Percentiles rank a stretch among this genome's conserved stretches.
Conservation (phyloP, 2,888 invertebrate species). For the Metacarcinus magister region DNA sequence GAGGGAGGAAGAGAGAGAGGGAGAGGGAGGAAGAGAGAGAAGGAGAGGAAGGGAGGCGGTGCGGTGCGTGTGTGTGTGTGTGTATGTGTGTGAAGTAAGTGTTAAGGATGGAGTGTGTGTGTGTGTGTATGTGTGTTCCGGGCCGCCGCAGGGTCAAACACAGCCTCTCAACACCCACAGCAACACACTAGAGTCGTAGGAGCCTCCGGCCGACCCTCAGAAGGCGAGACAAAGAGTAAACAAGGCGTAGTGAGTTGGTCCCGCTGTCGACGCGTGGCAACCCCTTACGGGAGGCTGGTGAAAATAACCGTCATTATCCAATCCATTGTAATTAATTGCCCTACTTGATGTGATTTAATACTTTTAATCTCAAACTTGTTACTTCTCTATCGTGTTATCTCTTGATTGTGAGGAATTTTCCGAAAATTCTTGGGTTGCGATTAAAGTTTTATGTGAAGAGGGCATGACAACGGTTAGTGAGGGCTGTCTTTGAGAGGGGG, state of each 20-base stretch:
- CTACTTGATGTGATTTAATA: conserved; percentile 77
- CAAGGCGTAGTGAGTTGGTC: not conserved
- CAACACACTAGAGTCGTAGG: not conserved
- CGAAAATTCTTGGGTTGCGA: conserved; percentile 73
- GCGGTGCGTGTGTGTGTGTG: not conserved
- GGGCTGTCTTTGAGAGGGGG: not conserved
- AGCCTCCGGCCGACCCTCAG: not conserved
- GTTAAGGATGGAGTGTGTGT: conserved; percentile 38
- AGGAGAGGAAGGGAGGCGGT: not conserved
- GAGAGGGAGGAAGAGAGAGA: not conserved
- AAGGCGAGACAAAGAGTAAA: conserved; percentile 42
- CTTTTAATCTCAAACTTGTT: conserved; percentile 77
- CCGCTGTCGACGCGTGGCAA: conserved; percentile 66
- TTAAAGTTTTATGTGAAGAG: conserved; percentile 63
- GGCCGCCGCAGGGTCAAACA: not conserved
- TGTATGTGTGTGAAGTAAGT: not conserved
- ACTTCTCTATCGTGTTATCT: conserved; percentile 77
- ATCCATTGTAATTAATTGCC: conserved; percentile 77
- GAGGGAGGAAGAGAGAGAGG: not conserved
- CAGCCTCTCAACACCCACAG: not conserved
- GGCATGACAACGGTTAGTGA: conserved; percentile 70
- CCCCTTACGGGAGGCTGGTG: conserved; percentile 61
- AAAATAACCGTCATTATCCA: conserved; percentile 74
- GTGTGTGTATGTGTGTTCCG: conserved; percentile 35
- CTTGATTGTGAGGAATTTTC: conserved; percentile 74